A percentile compares a stretch with the other conserved stretches of the same genome.
phyloP scores from a whole-genome alignment of 2,888 invertebrate genomes.

The Archaeoteleia sp. region DNA sequence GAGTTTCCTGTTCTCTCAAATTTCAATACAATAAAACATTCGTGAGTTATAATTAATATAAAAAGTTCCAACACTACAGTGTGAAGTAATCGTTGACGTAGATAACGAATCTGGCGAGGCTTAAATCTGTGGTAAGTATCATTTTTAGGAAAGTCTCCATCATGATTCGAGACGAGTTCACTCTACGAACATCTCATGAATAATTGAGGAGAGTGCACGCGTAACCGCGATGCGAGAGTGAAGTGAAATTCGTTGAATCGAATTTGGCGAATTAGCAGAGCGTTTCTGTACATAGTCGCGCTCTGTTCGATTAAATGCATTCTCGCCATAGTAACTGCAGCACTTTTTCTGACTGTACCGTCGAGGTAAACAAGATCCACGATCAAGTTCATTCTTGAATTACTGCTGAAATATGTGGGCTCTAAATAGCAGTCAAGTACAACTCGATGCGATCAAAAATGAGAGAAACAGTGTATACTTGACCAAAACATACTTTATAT shows the following conservation, averaged over 20 bases:
- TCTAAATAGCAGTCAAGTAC: conserved; percentile 20
- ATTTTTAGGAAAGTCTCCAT: conserved; percentile 45
- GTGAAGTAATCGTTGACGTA: too few species aligned
- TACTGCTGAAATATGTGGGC: conserved; percentile 35
- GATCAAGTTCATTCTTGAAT: conserved; percentile 40
- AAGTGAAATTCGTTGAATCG: conserved; percentile 52
- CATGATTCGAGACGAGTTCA: conserved; percentile 47
- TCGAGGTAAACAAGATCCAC: conserved; percentile 47
- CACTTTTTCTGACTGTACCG: conserved; percentile 41
- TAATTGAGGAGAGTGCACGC: conserved; percentile 56
- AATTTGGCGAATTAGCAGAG: conserved; percentile 52
- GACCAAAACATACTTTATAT: too few species aligned
- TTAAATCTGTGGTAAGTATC: conserved; percentile 44
- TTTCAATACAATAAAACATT: too few species aligned
- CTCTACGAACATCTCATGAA: conserved; percentile 52
- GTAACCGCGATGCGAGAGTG: conserved; percentile 49
- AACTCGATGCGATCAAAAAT: conserved; percentile 21
- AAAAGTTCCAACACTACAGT: too few species aligned
- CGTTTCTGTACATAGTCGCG: conserved; percentile 49
- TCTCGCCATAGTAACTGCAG: conserved; percentile 41
- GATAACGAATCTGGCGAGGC: too few species aligned
- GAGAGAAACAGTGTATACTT: conserved; percentile 30
- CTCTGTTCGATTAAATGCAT: conserved; percentile 49
- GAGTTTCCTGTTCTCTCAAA: too few species aligned
- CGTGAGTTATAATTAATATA: too few species aligned